Base-by-base conservation (phyloP, 1,140 invertebrate species). In the Mesaphorura yosii region DNA sequence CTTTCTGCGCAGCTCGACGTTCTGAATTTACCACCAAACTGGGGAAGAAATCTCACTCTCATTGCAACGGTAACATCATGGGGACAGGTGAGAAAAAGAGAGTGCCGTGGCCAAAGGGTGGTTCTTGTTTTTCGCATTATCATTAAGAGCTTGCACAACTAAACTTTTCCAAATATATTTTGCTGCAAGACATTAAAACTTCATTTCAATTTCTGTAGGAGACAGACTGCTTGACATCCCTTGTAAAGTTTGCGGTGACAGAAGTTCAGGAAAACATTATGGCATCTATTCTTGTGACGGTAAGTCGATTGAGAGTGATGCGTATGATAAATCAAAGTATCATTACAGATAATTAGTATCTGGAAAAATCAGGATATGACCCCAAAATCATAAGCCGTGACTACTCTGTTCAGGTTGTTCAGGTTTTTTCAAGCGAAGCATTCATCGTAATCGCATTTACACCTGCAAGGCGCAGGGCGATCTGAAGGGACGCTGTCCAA, bases 201-300 rank as follows among this genome's bases (percentile, higher is more conserved):
- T 34, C n/a, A n/a, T 53, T 46, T 38, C 27, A 50, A 5, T 3
- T 23, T 17, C 10, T 14, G 12, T 39, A 89, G 91, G 88, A 65
- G 88, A 94, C 72, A 78, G 91, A 64, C 76, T 95, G 40, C 77
- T 95, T 58, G 91, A 96, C 70, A 94, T 96, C 66, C 86, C 88
- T 0, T 95, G 91, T 73, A 89, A 92, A 72, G 90, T 96, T 53
- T 96, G 92, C 67, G 92, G 91, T 37, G 92, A 96, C 72, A 77
- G 90, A 65, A 94, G 89, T 69, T 93, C 88, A 19, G 91, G 92
- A 56, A 94, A 95, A 76, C 91, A 96, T 71, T 96, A 96, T 74
- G 91, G 91, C 50, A 91, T 94, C 65, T 94, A 93, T 73, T 92
- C 88, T 66, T 96, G 92, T 70, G 91, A 96, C 75, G 88, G 91